Percentiles rank a stretch among this genome's conserved stretches.
Conservation (phyloP, 2,888 invertebrate genomes). For the Mylabris sibirica region DNA sequence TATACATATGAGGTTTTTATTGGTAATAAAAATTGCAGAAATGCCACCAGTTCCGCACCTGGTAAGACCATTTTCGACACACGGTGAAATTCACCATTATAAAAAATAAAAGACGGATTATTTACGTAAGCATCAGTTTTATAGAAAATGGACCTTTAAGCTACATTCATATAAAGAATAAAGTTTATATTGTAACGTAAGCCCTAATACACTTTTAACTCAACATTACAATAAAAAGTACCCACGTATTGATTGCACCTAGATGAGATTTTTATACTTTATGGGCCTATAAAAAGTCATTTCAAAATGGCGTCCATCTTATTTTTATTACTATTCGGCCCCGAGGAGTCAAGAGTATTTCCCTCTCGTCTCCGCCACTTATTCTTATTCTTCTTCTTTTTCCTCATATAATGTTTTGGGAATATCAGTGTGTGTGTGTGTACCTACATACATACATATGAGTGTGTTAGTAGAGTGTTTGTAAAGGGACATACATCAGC, state of each 20-base stretch:
- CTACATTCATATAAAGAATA: constrained; percentile 40
- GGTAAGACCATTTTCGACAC: constrained; percentile 50
- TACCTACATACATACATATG: constrained; percentile 43
- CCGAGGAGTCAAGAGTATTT: constrained; percentile 5
- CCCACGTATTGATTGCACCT: constrained; percentile 53
- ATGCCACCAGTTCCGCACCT: constrained; percentile 39
- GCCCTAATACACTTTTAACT: constrained; percentile 54
- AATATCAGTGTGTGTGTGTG: not conserved
- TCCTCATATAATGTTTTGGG: constrained; percentile 43
- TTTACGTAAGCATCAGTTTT: constrained; percentile 44
- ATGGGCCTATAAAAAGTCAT: constrained; percentile 55
- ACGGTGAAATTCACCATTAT: constrained; percentile 51
- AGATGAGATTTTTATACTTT: constrained; percentile 58
- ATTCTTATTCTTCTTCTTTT: constrained; percentile 43
- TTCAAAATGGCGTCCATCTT: constrained; percentile 57
- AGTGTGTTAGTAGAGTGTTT: constrained; percentile 40
- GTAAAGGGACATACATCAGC: constrained; percentile 54
- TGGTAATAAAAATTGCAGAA: constrained; percentile 36
- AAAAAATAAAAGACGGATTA: constrained; percentile 51
- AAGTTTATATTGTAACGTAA: constrained; percentile 34
- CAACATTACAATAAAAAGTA: constrained; percentile 55
- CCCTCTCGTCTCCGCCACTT: not conserved
- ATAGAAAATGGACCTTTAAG: constrained; percentile 42
- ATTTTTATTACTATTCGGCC: constrained; percentile 51
- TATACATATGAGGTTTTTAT: constrained; percentile 31